Evolutionary conservation across 2,888 invertebrate genomes (phyloP).

Genomic region (Scaptomyza polygonia): DNA sequence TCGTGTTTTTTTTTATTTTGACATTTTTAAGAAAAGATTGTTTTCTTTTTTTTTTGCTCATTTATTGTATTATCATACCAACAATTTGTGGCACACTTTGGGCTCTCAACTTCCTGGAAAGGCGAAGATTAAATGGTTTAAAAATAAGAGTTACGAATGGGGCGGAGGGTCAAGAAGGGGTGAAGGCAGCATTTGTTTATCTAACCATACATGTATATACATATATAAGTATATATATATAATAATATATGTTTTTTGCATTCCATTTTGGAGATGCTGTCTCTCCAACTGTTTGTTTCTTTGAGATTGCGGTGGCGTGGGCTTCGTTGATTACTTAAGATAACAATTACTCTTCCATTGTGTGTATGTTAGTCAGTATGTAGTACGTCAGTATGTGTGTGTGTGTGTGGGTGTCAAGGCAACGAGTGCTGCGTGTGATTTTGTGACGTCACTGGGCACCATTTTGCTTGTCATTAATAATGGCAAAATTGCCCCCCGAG

Average conservation of each 20-base stretch:
- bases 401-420: slow-evolving; percentile 36
- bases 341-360: slow-evolving; percentile 25
- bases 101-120: slow-evolving; percentile 43
- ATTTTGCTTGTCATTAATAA: slow-evolving; percentile 65
- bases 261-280: slow-evolving; percentile 43
- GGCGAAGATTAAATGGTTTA: not conserved
- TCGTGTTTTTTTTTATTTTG: not conserved
- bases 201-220: not conserved
- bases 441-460: slow-evolving; percentile 61
- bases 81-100: slow-evolving; percentile 29
- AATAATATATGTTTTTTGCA: slow-evolving; percentile 34
- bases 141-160: no score
- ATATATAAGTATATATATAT: no score
- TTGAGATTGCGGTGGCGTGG: slow-evolving; percentile 51
- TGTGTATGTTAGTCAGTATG: not conserved
- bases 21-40: no score
- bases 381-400: no score
- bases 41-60: not conserved
- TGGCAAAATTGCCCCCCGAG: slow-evolving; percentile 32
- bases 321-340: slow-evolving; percentile 61
- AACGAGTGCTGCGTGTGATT: not conserved
- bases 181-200: slow-evolving; percentile 20
- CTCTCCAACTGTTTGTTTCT: slow-evolving; percentile 7
- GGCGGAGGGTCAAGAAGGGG: not conserved
- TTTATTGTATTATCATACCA: slow-evolving; percentile 23